These are phyloP conservation scores for Malurus splendens DNA, from an alignment of 2,797 vertebrate genomes.

Conservation along the genomic window DNA sequence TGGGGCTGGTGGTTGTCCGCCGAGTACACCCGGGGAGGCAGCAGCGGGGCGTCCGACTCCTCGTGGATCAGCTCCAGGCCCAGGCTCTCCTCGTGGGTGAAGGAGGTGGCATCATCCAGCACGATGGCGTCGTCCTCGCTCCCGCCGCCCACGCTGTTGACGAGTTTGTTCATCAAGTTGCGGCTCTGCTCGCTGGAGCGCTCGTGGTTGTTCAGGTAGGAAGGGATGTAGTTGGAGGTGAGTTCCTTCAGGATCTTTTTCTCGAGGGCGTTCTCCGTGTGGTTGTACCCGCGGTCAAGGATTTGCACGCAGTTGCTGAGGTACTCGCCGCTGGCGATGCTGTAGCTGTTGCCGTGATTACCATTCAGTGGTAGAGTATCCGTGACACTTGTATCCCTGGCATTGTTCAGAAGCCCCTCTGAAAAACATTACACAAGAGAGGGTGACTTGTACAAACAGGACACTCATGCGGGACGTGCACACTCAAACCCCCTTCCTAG, in stretches of 20 bases:
- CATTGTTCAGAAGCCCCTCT: constrained; percentile 99
- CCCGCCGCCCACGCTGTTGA: constrained; percentile 87
- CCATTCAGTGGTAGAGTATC: constrained; percentile 99
- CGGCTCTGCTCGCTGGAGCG: constrained; percentile 88
- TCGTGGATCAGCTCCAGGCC: constrained; percentile 93
- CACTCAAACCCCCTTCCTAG: constrained; percentile 49
- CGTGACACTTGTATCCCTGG: constrained; percentile 99
- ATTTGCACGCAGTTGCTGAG: constrained; percentile 99
- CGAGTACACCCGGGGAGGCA: constrained; percentile 82
- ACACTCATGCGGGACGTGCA: constrained; percentile 31
- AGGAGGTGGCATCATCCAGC: constrained; percentile 79
- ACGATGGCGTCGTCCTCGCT: constrained; percentile 83
- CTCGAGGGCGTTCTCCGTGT: constrained; percentile 93
- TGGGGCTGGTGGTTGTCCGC: constrained; percentile 82
- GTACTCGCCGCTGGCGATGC: constrained; percentile 93
- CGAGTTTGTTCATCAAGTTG: constrained; percentile 95
- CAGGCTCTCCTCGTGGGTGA: constrained; percentile 86
- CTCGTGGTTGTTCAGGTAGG: constrained; percentile 97
- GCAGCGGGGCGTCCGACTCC: constrained; percentile 87
- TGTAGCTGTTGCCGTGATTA: constrained; percentile 99
- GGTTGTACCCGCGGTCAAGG: constrained; percentile 93
- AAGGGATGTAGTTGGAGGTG: constrained; percentile 95
- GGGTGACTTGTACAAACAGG: constrained; percentile 67
- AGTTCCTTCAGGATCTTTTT: constrained; percentile 99
- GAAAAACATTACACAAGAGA: constrained; percentile 84